Evolutionary conservation across 37 sponge, comb jelly and placozoan species (phyloP).

Genomic region (Spongilla lacustris): DNA sequence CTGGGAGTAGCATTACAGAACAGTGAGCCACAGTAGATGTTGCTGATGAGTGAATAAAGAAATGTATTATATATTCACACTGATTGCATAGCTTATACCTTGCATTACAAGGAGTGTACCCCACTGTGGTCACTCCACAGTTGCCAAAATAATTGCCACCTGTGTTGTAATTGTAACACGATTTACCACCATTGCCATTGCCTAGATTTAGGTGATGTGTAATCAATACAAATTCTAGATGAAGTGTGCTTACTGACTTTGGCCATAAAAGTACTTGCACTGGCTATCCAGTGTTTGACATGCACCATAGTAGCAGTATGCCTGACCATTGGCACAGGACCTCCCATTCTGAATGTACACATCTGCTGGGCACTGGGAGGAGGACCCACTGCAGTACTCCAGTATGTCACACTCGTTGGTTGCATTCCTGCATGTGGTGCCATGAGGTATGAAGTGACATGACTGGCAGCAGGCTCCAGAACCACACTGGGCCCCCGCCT

Average conservation of each 20-base stretch:
- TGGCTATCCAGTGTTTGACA: slow-evolving; percentile 39
- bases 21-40: slow-evolving; percentile 16
- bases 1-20: neutral
- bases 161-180: slow-evolving; percentile 37
- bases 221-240: neutral
- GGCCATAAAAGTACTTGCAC: slow-evolving; percentile 43
- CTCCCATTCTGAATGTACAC: slow-evolving; percentile 43
- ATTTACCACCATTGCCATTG: neutral
- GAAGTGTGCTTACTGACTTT: neutral
- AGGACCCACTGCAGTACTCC: slow-evolving; percentile 70
- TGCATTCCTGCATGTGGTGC: slow-evolving; percentile 43
- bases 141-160: slow-evolving; percentile 44
- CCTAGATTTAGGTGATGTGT: neutral
- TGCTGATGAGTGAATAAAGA: neutral
- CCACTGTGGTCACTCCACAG: slow-evolving; percentile 33
- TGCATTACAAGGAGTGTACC: neutral
- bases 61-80: neutral
- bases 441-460: slow-evolving; percentile 48
- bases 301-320: slow-evolving; percentile 62
- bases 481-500: slow-evolving; percentile 47
- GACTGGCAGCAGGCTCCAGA: slow-evolving; percentile 52
- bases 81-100: neutral
- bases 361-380: slow-evolving; percentile 69
- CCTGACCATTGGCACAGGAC: slow-evolving; percentile 39
- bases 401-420: slow-evolving; percentile 57